Percentiles rank a stretch among this genome's conserved stretches.
Conservation (phyloP, 1,140 invertebrate species). For the Aphelinus certus region DNA sequence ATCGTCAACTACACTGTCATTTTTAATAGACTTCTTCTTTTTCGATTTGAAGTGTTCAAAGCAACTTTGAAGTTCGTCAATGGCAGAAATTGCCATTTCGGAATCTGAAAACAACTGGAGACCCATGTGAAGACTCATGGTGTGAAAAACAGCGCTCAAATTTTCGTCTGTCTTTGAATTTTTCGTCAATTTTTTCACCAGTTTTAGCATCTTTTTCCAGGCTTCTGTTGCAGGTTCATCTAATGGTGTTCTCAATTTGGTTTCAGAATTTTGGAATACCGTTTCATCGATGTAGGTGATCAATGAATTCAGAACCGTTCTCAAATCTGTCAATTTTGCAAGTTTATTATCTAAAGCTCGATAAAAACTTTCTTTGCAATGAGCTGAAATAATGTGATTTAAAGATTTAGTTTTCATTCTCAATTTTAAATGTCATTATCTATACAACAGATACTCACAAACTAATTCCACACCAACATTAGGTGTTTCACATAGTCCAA, state of each 20-base stretch:
- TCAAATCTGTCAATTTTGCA: conserved; percentile 70
- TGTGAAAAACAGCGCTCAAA: conserved; percentile 66
- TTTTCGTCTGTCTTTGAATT: conserved; percentile 53
- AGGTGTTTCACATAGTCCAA: conserved; percentile 71
- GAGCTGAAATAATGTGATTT: conserved; percentile 51
- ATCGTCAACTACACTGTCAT: conserved; percentile 44
- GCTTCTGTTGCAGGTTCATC: conserved; percentile 66
- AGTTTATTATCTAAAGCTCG: conserved; percentile 72
- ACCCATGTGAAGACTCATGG: conserved; percentile 76
- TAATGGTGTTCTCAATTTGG: conserved; percentile 63
- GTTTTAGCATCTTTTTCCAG: conserved; percentile 71
- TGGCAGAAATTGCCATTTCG: conserved; percentile 72
- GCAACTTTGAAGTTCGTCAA: conserved; percentile 76
- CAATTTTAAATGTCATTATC: conserved; percentile 7
- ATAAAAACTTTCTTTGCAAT: conserved; percentile 72
- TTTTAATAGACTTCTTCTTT: conserved; percentile 59
- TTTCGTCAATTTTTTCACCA: conserved; percentile 50
- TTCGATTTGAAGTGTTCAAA: conserved; percentile 70
- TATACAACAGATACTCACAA: conserved; percentile 60
- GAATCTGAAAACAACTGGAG: conserved; percentile 76
- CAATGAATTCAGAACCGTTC: conserved; percentile 68
- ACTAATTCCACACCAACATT: conserved; percentile 69
- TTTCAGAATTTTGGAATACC: conserved; percentile 62
- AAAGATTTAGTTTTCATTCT: conserved; percentile 26
- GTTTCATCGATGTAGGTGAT: conserved; percentile 67